These are phyloP conservation scores for Lepidocolaptes lacrymiger DNA, from an alignment of 2,797 vertebrate genomes.

Conservation along the genomic window DNA sequence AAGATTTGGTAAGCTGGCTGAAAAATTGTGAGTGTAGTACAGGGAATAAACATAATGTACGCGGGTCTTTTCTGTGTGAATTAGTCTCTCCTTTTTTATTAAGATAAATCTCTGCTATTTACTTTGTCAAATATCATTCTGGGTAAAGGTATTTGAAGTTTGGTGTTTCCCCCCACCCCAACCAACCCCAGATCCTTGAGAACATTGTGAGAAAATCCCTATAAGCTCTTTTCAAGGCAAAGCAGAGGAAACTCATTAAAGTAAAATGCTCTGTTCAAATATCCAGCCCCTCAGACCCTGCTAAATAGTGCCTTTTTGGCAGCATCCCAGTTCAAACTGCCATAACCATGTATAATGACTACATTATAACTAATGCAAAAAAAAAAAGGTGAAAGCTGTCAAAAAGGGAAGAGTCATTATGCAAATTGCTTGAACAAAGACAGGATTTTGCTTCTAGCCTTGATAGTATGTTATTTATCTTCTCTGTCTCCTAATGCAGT, in stretches of 20 bases:
- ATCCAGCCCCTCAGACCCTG: not conserved
- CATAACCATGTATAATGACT: not conserved
- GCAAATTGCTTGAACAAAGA: not conserved
- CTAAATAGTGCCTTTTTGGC: slow-evolving; percentile 22
- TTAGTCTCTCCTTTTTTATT: not conserved
- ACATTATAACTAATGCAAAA: not conserved
- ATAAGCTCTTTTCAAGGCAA: not conserved
- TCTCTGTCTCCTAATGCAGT: not conserved
- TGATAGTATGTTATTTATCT: not conserved
- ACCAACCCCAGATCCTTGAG: not conserved
- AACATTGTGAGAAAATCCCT: slow-evolving; percentile 2
- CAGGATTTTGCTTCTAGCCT: not conserved
- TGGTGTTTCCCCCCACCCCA: not conserved
- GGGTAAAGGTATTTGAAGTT: not conserved
- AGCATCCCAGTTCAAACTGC: slow-evolving; percentile 3
- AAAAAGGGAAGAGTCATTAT: not conserved
- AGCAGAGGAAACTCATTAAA: slow-evolving; percentile 5
- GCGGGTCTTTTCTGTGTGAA: not conserved
- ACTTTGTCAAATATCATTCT: not conserved
- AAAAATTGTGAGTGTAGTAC: not conserved
- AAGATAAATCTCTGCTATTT: not conserved
- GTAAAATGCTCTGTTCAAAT: not conserved
- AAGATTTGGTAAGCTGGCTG: not conserved
- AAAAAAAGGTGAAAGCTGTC: not conserved
- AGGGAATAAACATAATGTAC: not conserved